These are phyloP conservation scores for Miltochrista miniata DNA, from an alignment of 2,888 invertebrate species.

Conservation along the genomic window DNA sequence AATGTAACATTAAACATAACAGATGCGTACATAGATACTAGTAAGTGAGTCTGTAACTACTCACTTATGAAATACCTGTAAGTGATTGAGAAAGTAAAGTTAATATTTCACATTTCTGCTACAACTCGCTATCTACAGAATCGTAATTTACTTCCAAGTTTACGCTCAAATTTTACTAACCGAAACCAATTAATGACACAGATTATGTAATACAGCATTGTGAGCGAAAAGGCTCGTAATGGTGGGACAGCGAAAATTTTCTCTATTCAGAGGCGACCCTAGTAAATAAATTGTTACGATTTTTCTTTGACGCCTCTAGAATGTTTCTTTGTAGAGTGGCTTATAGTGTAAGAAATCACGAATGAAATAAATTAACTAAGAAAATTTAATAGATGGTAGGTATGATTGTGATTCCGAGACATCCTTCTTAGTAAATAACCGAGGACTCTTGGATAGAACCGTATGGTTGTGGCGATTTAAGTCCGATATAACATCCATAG, in stretches of 20 bases:
- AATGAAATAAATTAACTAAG: no score
- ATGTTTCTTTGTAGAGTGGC: slow-evolving; percentile 54
- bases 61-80: no score
- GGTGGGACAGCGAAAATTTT: slow-evolving; percentile 60
- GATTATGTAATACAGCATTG: slow-evolving; percentile 51
- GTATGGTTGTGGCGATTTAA: no score
- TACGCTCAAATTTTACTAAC: slow-evolving; percentile 34
- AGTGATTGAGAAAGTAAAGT: slow-evolving; percentile 3
- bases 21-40: no score
- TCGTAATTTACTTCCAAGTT: slow-evolving; percentile 31
- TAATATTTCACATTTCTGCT: no score
- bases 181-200: slow-evolving; percentile 51
- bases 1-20: no score
- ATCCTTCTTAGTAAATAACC: no score
- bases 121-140: slow-evolving; percentile 20
- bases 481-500: no score
- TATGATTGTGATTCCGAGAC: no score
- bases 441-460: no score
- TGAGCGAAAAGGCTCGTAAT: slow-evolving; percentile 55
- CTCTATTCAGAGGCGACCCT: slow-evolving; percentile 59
- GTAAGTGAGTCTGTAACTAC: no score
- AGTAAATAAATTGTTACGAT: slow-evolving; percentile 76
- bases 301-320: slow-evolving; percentile 76
- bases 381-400: no score
- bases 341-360: slow-evolving; percentile 23